Conservation (phyloP, 2,113 vertebrate genomes). For the Cichladusa arquata region DNA sequence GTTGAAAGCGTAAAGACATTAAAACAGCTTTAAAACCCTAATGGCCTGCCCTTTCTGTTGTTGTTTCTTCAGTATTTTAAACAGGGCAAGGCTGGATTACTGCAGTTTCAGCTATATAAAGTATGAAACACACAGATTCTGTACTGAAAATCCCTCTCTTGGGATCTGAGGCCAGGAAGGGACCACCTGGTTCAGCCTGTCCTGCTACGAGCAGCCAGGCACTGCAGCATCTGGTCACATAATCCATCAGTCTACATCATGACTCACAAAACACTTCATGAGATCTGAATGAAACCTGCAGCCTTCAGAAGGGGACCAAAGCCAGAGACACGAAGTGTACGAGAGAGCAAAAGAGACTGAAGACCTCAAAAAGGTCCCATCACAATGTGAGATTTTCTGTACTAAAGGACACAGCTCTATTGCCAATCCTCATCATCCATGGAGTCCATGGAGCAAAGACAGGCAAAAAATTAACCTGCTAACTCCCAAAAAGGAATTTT, state of each 20-base stretch:
- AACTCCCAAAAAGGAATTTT: not conserved
- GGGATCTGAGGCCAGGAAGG: not conserved
- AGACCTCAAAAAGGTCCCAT: not conserved
- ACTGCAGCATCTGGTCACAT: not conserved
- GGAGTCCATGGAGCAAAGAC: not conserved
- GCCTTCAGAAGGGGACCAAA: not conserved
- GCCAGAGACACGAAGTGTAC: fast-evolving
- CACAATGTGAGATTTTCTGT: fast-evolving
- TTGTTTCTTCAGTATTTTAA: not conserved
- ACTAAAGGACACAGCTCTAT: not conserved
- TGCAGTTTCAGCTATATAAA: not conserved
- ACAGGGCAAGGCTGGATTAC: not conserved
- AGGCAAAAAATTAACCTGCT: not conserved
- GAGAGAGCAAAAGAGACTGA: not conserved
- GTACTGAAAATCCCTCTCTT: not conserved
- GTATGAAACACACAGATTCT: not conserved
- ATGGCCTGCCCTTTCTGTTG: not conserved
- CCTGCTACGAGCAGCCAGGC: not conserved
- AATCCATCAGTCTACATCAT: not conserved
- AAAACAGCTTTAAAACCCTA: not conserved
- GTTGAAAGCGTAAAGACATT: not conserved
- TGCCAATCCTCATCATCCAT: not conserved
- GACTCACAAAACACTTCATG: not conserved
- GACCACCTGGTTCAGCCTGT: not conserved
- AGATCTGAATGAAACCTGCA: not conserved